Conservation (phyloP, 2,888 invertebrate species). For the Caenorhabditis sp. region DNA sequence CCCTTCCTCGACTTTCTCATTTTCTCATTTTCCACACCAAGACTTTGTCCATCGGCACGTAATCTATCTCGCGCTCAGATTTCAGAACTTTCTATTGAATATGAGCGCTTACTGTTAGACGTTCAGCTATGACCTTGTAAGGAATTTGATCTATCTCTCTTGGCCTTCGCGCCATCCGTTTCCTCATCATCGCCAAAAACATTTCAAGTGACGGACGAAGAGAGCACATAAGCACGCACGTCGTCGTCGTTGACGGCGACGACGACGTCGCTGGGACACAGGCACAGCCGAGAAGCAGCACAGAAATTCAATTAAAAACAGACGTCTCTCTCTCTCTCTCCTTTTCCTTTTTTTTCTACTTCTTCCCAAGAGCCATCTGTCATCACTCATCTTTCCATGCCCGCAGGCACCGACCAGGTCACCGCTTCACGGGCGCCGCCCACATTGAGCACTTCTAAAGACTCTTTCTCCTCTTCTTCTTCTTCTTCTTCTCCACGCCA, state of each 20-base stretch:
- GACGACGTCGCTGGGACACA: too few species aligned
- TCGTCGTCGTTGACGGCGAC: slow-evolving; percentile 28
- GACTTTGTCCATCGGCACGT: too few species aligned
- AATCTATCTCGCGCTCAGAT: too few species aligned
- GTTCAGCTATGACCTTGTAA: too few species aligned
- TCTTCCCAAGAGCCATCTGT: slow-evolving; percentile 46
- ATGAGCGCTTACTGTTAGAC: too few species aligned
- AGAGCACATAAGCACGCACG: slow-evolving; percentile 36
- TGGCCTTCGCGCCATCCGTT: background rate
- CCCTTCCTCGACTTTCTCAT: slow-evolving; percentile 46
- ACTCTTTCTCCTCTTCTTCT: too few species aligned
- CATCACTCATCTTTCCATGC: slow-evolving; percentile 47
- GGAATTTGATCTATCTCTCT: too few species aligned
- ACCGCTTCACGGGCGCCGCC: slow-evolving; percentile 7
- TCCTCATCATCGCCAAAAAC: slow-evolving; percentile 36
- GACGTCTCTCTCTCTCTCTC: slow-evolving; percentile 30
- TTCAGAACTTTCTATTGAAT: slow-evolving; percentile 3
- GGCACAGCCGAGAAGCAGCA: slow-evolving; percentile 34
- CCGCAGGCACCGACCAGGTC: slow-evolving; percentile 49
- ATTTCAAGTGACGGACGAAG: slow-evolving; percentile 36
- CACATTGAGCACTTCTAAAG: slow-evolving; percentile 26
- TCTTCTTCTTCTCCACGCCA: too few species aligned
- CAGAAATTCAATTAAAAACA: slow-evolving; percentile 61
- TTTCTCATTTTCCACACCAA: too few species aligned
- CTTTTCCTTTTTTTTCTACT: too few species aligned